Percentiles rank a stretch among this genome's conserved stretches.
Evolutionary conservation across 2,888 invertebrate species (phyloP).

Genomic region (Hylaea fasciaria): DNA sequence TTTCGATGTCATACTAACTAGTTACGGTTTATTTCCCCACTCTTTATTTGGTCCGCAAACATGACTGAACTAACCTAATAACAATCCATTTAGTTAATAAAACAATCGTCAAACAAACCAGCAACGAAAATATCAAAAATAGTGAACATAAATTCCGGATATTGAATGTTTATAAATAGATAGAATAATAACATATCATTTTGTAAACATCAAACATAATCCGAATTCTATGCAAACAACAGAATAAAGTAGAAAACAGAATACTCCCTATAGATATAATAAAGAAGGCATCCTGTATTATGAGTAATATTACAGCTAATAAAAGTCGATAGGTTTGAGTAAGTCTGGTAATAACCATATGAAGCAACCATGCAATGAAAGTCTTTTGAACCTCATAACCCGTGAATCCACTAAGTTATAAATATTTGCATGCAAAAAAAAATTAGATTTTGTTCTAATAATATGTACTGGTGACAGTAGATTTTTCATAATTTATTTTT

Average conservation of each 20-base stretch:
- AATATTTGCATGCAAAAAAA: too few species aligned
- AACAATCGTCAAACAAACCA: conserved; percentile 2
- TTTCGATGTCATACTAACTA: too few species aligned
- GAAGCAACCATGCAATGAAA: conserved; percentile 35
- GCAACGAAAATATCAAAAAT: not conserved
- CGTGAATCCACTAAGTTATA: too few species aligned
- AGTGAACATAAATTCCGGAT: conserved; percentile 1
- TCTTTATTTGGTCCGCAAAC: too few species aligned
- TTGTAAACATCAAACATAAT: conserved; percentile 10
- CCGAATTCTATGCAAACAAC: conserved; percentile 3
- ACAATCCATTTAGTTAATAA: conserved; percentile 8
- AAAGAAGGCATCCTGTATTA: conserved; percentile 18
- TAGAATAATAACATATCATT: not conserved
- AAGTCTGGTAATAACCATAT: conserved; percentile 42
- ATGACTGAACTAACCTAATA: not conserved
- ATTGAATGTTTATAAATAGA: not conserved
- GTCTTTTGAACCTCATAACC: not conserved
- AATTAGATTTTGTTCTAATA: too few species aligned
- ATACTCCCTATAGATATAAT: not conserved
- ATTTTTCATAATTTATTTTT: too few species aligned
- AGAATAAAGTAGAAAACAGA: not conserved
- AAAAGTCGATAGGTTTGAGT: conserved; percentile 39
- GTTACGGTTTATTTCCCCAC: too few species aligned
- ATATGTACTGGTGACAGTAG: too few species aligned
- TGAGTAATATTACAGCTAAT: conserved; percentile 33